Base-by-base conservation (phyloP, 1,140 invertebrate genomes). In the Ganaspis sp. region DNA sequence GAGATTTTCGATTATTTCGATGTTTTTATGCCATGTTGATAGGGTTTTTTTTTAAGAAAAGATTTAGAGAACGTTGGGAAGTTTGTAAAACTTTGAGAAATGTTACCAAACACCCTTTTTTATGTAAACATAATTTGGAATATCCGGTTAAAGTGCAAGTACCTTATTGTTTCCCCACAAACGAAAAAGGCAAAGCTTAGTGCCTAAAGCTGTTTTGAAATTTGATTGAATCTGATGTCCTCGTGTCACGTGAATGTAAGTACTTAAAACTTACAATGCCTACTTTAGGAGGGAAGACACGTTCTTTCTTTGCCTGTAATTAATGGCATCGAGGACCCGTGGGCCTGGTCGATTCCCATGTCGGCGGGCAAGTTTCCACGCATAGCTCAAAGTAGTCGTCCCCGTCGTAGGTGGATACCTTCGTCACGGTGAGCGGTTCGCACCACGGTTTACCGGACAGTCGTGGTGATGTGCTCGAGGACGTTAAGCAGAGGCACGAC, bases 401-500 rank as follows among this genome's bases (percentile, higher is more conserved):
- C 81, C 80, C 81, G 83, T 86, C 77, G 85, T 86, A 87, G 85
- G 86, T 85, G 85, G 86, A 84, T 87, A 86, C 83, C 85, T 87
- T 85, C 83, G 87, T 89, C 87, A 89, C 85, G 87, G 83, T 87
- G 82, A 84, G 81, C 81, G 86, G 75, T 84, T 81, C 82, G 78
- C 81, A 84, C 81, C 86, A 86, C 87, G 84, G 82, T 84, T 87
- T 87, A 83, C 78, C 82, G 82, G 83, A 87, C 84, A 85, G 85
- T 87, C 82, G 85, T 82, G 81, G 85, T 84, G 54, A 29, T 64
- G 80, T 78, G 81, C 80, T 80, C 76, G 78, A 49, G 82, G 84
- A 87, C 85, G 83, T 80, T 79, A 83, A 81, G 78, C 78, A 76
- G 21, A 40, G 70, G 72, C 34, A 75, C 58, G 19, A 73, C 17